Conservation (phyloP, 2,797 vertebrate species). For the Limnodromus scolopaceus region DNA sequence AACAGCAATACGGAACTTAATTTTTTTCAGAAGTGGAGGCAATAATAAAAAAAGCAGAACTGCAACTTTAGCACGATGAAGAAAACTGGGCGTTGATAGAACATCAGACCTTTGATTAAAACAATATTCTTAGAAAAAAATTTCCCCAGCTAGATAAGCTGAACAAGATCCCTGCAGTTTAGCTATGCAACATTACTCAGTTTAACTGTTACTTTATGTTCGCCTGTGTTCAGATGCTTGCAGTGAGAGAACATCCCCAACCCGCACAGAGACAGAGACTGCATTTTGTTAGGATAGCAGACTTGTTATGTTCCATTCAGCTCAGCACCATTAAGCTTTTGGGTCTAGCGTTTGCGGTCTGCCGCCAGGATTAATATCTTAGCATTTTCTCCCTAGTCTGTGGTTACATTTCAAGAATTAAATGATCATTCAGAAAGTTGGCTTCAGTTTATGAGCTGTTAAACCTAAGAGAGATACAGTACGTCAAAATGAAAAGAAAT, state of each 20-base stretch:
- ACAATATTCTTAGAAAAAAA: slow-evolving; percentile 47
- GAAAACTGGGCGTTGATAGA: background rate
- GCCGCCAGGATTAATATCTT: slow-evolving; percentile 69
- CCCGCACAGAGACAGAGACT: background rate
- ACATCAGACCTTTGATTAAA: slow-evolving; percentile 59
- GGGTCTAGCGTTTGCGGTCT: slow-evolving; percentile 56
- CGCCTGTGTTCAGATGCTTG: slow-evolving; percentile 9
- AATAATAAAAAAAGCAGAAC: slow-evolving; percentile 34
- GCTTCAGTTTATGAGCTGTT: slow-evolving; percentile 77
- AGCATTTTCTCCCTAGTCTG: slow-evolving; percentile 47
- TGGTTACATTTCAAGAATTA: slow-evolving; percentile 75
- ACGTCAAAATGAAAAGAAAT: slow-evolving; percentile 23
- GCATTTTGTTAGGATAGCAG: slow-evolving; percentile 65
- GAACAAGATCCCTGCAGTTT: slow-evolving; percentile 46
- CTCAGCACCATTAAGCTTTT: slow-evolving; percentile 73
- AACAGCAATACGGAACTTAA: background rate
- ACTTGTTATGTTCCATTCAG: slow-evolving; percentile 65
- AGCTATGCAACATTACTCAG: slow-evolving; percentile 60
- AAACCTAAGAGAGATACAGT: slow-evolving; percentile 49
- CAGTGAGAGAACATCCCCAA: slow-evolving; percentile 15
- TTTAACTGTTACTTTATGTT: slow-evolving; percentile 65
- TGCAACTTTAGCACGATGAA: background rate
- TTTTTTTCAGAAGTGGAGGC: background rate
- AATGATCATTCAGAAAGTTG: slow-evolving; percentile 76
- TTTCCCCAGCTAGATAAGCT: slow-evolving; percentile 20